Conservation (phyloP, 1,140 invertebrate genomes). For the Coelopa frigida region DNA sequence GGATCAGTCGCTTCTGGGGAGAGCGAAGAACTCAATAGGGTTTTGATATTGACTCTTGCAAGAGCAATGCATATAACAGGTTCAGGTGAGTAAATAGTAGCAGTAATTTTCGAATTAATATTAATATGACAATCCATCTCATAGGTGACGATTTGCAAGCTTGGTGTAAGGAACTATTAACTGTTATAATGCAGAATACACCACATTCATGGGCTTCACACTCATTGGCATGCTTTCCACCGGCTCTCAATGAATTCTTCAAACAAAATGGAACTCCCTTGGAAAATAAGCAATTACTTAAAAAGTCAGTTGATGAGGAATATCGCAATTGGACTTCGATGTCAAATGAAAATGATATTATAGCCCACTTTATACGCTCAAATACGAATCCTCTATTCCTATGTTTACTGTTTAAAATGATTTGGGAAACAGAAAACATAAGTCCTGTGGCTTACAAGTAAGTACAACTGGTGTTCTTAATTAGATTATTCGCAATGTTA, state of each 20-base stretch:
- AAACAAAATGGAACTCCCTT: conserved; percentile 69
- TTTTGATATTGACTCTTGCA: conserved; percentile 86
- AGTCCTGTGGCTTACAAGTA: conserved; percentile 91
- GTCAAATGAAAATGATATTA: conserved; percentile 94
- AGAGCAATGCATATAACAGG: conserved; percentile 90
- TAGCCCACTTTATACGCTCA: conserved; percentile 86
- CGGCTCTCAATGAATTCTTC: conserved; percentile 77
- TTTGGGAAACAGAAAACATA: conserved; percentile 87
- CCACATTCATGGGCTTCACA: conserved; percentile 91
- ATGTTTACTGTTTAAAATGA: conserved; percentile 91
- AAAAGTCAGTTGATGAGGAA: conserved; percentile 89
- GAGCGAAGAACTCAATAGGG: conserved; percentile 90
- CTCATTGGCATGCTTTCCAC: conserved; percentile 85
- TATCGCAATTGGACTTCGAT: conserved; percentile 94
- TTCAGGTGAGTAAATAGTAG: conserved; percentile 42
- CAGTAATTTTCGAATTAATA: background rate
- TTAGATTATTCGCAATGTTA: background rate
- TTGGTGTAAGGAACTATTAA: conserved; percentile 87
- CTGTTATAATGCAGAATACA: conserved; percentile 86
- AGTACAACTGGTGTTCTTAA: no score
- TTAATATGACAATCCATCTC: background rate
- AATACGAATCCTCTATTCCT: conserved; percentile 83
- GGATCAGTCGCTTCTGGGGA: conserved; percentile 77
- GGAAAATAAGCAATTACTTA: conserved; percentile 84
- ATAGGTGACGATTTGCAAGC: conserved; percentile 55